Evolutionary conservation across 1,140 invertebrate species (phyloP), one percentile per base, ranked within the genome.

Genomic region (Chlorops oryzae): DNA sequence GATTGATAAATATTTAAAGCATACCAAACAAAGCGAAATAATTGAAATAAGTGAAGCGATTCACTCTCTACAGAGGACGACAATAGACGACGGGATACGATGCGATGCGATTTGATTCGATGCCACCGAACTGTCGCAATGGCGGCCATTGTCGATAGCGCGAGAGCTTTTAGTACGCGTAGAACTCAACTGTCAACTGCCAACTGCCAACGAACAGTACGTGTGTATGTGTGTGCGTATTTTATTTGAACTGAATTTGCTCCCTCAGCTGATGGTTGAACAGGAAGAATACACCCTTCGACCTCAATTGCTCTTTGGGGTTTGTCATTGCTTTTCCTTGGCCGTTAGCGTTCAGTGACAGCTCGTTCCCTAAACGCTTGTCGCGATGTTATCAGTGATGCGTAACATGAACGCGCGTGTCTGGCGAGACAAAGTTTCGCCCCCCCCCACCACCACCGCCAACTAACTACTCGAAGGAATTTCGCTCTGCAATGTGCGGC

Each of bases 31-130:
- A 53, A 43, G 51, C 47, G 47, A 53, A 53, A 53, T 53, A 53
- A 53, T 53, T 53, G 51, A 53, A 53, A 53, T 53, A 53, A 53
- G 51, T 53, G 51, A 53, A 53, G 51, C 51, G 51, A 45, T 46
- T 41, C 41, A 35, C 15, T 37, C 15, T 37, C 46, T 38, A 37
- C 50, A 52, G 20, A 22, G 27, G 27, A 34, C 27, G 21, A 34
- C 22, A 25, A 34, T 21, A 32, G 28, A 10, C 28, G 15, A n/a
- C n/a, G n/a, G n/a, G n/a, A n/a, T n/a, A n/a, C n/a, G n/a, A n/a
- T n/a, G n/a, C n/a, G n/a, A n/a, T n/a, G n/a, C n/a, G n/a, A n/a
- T n/a, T n/a, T n/a, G n/a, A n/a, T n/a, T n/a, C n/a, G n/a, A n/a
- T n/a, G n/a, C n/a, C n/a, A n/a, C n/a, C n/a, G n/a, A n/a, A n/a